Conservation (phyloP, 2,888 invertebrate species). For the Campaea margaritaria region DNA sequence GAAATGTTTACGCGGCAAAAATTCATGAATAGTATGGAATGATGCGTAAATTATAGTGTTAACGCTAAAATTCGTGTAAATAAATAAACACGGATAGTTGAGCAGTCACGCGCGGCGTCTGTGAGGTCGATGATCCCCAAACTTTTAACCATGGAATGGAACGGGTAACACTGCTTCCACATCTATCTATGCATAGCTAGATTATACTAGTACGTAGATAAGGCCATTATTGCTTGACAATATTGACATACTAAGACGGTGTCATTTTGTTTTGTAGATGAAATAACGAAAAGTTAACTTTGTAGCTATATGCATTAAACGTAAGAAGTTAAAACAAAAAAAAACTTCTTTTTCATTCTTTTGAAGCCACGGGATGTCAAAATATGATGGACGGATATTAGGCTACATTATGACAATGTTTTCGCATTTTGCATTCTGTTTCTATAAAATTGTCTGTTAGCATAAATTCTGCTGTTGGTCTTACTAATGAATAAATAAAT, state of each 20-base stretch:
- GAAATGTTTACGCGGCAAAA: neutral
- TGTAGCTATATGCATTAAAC: no score
- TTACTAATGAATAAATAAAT: no score
- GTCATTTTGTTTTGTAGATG: no score
- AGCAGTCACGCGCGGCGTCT: conserved; percentile 38
- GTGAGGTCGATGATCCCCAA: conserved; percentile 41
- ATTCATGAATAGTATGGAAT: conserved; percentile 3
- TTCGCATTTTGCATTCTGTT: no score
- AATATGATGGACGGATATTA: no score
- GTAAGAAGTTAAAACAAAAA: no score
- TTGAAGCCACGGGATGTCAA: no score
- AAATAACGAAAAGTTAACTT: no score
- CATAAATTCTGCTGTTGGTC: no score
- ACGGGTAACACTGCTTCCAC: conserved; percentile 33
- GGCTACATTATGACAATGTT: no score
- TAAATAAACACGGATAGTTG: conserved; percentile 42
- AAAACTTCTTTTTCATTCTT: no score
- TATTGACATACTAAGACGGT: neutral
- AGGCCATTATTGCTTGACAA: conserved; percentile 2
- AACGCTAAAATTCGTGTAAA: conserved; percentile 38
- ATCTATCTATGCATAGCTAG: conserved; percentile 9
- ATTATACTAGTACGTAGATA: neutral
- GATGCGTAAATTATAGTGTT: conserved; percentile 24
- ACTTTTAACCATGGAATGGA: conserved; percentile 33
- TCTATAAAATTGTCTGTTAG: no score